Evolutionary conservation across 2,113 vertebrate genomes (phyloP), one percentile per base, ranked within the genome.

Genomic region (Chaetops frenatus): DNA sequence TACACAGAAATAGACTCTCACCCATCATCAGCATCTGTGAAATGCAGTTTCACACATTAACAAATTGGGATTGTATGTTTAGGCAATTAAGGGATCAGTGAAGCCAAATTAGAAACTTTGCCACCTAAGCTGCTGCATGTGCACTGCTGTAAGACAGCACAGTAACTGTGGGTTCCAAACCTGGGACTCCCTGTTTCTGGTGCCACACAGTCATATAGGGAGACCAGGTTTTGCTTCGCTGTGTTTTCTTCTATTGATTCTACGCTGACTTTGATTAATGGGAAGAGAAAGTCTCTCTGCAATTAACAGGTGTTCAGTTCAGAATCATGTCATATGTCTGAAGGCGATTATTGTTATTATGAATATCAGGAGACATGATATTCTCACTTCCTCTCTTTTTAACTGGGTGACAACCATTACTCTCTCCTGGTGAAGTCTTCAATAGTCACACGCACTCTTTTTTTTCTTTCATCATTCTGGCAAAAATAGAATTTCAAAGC

Each of bases 321-420:
- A 83, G 67, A 96, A 92, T 90, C 67, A 28, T 73, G 67, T 84
- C 71, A 31, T 53, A 54, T 73, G 56, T 77, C 90, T 94, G 79
- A 94, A 93, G 92, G 76, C 77, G 86, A 64, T 90, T 96, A 91
- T 50, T 95, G 58, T 80, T 94, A 79, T 88, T 92, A 87, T 31
- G 44, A 95, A 60, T 92, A 93, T 77, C 85, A 86, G 67, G 62
- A 95, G 89, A 86, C 3, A 1, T 24, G 20, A 84, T 92, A 84
- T 60, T 94, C 90, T 92, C 82, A 88, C 88, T 95, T 93, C 57
- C 47, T 64, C 36, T 94, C 70, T 82, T 86, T 90, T 88, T 92
- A 92, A 95, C 60, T 93, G 88, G 85, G 38, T 65, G 54, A 80
- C 92, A 93, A 22, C 29, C 79, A 74, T 90, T 83, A 66, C 45